Percentiles rank a stretch among this genome's conserved stretches.
phyloP scores from a whole-genome alignment of 2,797 vertebrate species.

The Gymnodraco acuticeps region DNA sequence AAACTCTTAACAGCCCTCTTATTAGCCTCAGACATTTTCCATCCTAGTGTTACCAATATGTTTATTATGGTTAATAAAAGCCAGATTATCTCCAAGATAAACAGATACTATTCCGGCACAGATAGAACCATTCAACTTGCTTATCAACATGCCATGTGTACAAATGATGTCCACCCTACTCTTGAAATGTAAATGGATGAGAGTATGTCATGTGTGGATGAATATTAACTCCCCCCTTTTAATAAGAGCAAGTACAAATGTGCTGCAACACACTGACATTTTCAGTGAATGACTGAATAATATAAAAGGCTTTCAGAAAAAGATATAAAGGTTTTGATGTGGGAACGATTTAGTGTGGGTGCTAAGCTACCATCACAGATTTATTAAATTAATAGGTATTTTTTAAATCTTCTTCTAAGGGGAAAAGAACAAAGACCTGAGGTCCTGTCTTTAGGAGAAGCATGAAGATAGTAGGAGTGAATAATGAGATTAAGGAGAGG shows the following conservation, averaged over 20 bases:
- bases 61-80: conserved; percentile 43
- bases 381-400: conserved; percentile 54
- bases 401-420: conserved; percentile 19
- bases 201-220: conserved; percentile 27
- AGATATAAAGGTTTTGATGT: background rate
- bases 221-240: conserved; percentile 34
- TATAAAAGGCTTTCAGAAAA: conserved; percentile 1
- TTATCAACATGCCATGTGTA: conserved; percentile 27
- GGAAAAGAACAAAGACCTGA: conserved; percentile 32
- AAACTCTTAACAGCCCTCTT: conserved; percentile 16
- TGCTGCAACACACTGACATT: conserved; percentile 20
- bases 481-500: conserved; percentile 27
- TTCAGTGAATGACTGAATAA: conserved; percentile 2
- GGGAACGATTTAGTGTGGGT: background rate
- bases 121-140: conserved; percentile 38
- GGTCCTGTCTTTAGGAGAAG: conserved; percentile 41
- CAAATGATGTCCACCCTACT: conserved; percentile 33
- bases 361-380: conserved; percentile 23
- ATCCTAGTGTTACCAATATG: conserved; percentile 24
- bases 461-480: background rate
- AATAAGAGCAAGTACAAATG: conserved; percentile 15
- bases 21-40: conserved; percentile 28
- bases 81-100: conserved; percentile 46
- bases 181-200: conserved; percentile 45
- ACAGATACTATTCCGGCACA: conserved; percentile 30